phyloP scores from a whole-genome alignment of 2,797 vertebrate species.

The Sciaenops ocellatus region DNA sequence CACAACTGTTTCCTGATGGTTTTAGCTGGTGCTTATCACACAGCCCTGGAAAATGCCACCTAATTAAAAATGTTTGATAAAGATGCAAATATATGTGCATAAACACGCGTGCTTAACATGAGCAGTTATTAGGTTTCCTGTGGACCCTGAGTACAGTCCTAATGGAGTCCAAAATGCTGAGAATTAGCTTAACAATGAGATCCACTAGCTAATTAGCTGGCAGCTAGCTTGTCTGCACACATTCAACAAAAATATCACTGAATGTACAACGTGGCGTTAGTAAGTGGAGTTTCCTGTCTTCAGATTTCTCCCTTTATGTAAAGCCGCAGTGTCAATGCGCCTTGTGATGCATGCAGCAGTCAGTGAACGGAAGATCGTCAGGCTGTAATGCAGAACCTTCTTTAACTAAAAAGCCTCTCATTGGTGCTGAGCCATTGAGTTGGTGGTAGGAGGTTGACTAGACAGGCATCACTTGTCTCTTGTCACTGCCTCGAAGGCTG shows the following conservation, averaged over 20 bases:
- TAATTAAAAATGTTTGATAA: slow-evolving; percentile 84
- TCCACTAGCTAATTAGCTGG: slow-evolving; percentile 67
- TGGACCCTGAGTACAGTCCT: slow-evolving; percentile 65
- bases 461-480: slow-evolving; percentile 67
- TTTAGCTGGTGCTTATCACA: slow-evolving; percentile 69
- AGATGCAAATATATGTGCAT: slow-evolving; percentile 88
- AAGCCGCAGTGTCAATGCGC: slow-evolving; percentile 39
- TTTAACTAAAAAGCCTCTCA: slow-evolving; percentile 41
- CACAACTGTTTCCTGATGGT: slow-evolving; percentile 63
- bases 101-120: slow-evolving; percentile 75
- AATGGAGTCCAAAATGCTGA: slow-evolving; percentile 76
- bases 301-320: slow-evolving; percentile 38
- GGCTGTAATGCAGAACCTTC: slow-evolving; percentile 56
- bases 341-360: slow-evolving; percentile 50
- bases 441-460: slow-evolving; percentile 59
- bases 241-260: slow-evolving; percentile 48
- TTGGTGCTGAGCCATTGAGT: slow-evolving; percentile 58
- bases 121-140: slow-evolving; percentile 74
- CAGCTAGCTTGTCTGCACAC: slow-evolving; percentile 27
- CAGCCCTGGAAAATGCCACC: slow-evolving; percentile 71
- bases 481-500: slow-evolving; percentile 60
- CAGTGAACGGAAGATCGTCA: slow-evolving; percentile 52
- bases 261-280: slow-evolving; percentile 31
- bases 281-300: slow-evolving; percentile 18
- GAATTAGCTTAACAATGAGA: slow-evolving; percentile 76